Conservation (phyloP, 1,140 invertebrate species). For the Bombus polaris region DNA sequence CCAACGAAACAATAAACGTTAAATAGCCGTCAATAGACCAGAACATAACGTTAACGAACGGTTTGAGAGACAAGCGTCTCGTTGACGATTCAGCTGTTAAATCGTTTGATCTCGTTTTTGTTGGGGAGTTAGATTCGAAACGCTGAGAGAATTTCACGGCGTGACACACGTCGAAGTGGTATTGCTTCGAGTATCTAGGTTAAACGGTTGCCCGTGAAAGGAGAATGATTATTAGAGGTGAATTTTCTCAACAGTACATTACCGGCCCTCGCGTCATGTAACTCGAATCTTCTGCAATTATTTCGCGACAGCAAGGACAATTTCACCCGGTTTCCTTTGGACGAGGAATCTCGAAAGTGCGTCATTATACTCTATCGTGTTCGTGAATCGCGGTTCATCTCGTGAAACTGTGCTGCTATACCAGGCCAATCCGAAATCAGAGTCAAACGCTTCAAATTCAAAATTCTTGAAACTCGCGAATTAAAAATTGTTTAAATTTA, state of each 20-base stretch:
- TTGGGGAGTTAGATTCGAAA: conserved; percentile 13
- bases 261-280: not conserved
- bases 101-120: conserved; percentile 26
- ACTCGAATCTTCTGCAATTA: conserved; percentile 24
- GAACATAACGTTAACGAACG: not conserved
- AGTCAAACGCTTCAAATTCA: no score
- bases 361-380: not conserved
- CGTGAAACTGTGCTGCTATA: not conserved
- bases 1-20: conserved; percentile 45
- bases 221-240: conserved; percentile 40
- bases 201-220: conserved; percentile 52
- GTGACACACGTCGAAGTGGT: conserved; percentile 8
- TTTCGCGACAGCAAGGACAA: conserved; percentile 21
- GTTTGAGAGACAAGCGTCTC: not conserved
- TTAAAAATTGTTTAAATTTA: no score
- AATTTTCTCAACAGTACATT: conserved; percentile 41
- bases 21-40: not conserved
- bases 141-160: conserved; percentile 37
- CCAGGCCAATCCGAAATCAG: not conserved
- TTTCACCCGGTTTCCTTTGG: conserved; percentile 33
- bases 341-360: not conserved
- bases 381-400: conserved; percentile 2
- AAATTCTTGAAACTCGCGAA: no score
- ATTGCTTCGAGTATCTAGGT: conserved; percentile 50
- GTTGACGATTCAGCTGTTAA: conserved; percentile 16